Evolutionary conservation across 1,140 invertebrate genomes (phyloP), one percentile per base, ranked within the genome.

Genomic region (Monochamus saltuarius): DNA sequence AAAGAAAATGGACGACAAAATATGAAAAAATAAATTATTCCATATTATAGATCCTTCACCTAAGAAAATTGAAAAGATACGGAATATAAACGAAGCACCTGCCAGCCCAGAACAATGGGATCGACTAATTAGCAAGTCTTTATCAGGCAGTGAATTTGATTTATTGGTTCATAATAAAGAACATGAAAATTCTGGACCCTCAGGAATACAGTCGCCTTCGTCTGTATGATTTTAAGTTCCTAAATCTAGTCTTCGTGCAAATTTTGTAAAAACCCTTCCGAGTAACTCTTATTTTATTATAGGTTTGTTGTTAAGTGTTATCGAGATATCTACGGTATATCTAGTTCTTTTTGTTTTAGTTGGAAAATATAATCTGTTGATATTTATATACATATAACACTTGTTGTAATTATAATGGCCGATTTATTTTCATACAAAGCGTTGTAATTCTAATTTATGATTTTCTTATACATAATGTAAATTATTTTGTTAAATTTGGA

Each of bases 91-190:
- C 16, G 68, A 69, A 37, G 69, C 63, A 13, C 72, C 73, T 8
- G 53, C 72, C 1, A 70, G 72, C 8, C 68, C 70, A 34, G 70
- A 71, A 57, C 72, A 73, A 67, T 86, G 79, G 82, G 81, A 83
- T 61, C 74, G 78, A 62, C 72, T 83, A 42, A 76, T 78, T 11
- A 75, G 72, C 46, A 77, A 78, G 51, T 83, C 82, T 35, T 65
- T 86, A 7, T 81, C 83, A 1, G 81, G 81, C n/a, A 83, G 83
- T 1, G 84, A 86, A 57, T 85, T 86, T 65, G 85, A 86, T 75
- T 73, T 87, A 36, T 80, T 84, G 42, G 75, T 84, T 29, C 84
- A 85, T 63, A 78, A 80, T 55, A 64, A 60, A 55, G 56, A 55
- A 55, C 11, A 13, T 6, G 39, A 13, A 13, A 29, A 29, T 29